These are phyloP conservation scores for Thalassoma bifasciatum DNA, from an alignment of 2,113 vertebrate species.

Conservation along the genomic window DNA sequence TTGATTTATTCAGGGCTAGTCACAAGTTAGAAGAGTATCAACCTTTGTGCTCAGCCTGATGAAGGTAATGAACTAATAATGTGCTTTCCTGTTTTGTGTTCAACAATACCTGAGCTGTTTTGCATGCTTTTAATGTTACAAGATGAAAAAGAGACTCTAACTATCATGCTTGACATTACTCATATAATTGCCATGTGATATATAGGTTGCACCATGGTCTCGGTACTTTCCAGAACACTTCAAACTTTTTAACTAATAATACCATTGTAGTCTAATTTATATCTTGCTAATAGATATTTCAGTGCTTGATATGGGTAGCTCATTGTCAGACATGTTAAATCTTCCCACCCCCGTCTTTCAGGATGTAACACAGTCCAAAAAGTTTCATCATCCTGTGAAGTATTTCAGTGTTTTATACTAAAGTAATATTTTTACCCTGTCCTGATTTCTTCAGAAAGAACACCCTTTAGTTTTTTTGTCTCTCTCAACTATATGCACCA, in stretches of 20 bases:
- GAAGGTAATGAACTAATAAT: neutral
- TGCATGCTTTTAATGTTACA: constrained; percentile 11
- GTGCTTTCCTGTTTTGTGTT: neutral
- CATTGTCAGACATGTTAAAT: neutral
- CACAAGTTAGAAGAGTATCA: neutral
- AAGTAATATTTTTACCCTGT: neutral
- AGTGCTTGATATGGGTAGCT: no score
- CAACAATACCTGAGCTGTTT: neutral
- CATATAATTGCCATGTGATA: no score
- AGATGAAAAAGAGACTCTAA: neutral
- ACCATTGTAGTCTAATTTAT: no score
- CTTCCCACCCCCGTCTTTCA: neutral
- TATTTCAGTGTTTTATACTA: neutral
- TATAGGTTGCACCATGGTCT: neutral
- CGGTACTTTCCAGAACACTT: neutral
- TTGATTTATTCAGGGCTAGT: constrained; percentile 23
- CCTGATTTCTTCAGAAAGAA: neutral
- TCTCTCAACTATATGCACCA: neutral
- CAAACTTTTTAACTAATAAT: neutral
- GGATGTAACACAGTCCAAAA: no score
- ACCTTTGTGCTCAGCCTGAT: neutral
- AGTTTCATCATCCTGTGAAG: no score
- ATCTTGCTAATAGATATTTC: no score
- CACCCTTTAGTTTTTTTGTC: neutral
- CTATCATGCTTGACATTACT: no score